A percentile compares a stretch with the other conserved stretches of the same genome.
phyloP scores from a whole-genome alignment of 2,113 vertebrate species.

The Urocynchramus pylzowi region DNA sequence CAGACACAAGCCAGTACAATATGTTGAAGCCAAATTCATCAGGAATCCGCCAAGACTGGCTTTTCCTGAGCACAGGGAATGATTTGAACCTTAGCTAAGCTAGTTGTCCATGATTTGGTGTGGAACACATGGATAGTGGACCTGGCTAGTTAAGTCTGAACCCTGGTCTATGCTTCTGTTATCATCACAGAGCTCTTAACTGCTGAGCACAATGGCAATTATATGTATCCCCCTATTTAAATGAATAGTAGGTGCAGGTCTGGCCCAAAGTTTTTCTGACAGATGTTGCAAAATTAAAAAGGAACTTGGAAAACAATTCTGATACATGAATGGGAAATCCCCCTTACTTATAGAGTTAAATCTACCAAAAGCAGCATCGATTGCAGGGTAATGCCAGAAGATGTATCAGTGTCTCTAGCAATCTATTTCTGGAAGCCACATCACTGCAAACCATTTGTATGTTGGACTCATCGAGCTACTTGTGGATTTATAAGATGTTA shows the following conservation, averaged over 20 bases:
- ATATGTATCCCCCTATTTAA: neutral
- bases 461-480: constrained; percentile 43
- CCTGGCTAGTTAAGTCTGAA: neutral
- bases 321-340: neutral
- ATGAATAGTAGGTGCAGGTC: neutral
- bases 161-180: neutral
- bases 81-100: neutral
- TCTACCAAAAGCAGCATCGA: constrained; percentile 38
- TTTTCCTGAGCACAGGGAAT: neutral
- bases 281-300: constrained; percentile 32
- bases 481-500: constrained; percentile 32
- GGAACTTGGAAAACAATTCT: neutral
- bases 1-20: neutral
- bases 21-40: neutral
- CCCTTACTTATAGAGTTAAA: constrained; percentile 30
- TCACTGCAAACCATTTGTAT: constrained; percentile 66
- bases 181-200: neutral
- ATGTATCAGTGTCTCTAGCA: constrained; percentile 45
- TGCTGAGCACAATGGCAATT: neutral
- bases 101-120: neutral
- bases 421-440: constrained; percentile 69
- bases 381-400: constrained; percentile 60
- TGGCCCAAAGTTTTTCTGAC: neutral
- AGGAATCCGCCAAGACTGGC: neutral
- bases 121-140: rapidly evolving